These are phyloP conservation scores for Aphidoletes aphidimyza DNA, from an alignment of 2,888 invertebrate species.

Conservation along the genomic window DNA sequence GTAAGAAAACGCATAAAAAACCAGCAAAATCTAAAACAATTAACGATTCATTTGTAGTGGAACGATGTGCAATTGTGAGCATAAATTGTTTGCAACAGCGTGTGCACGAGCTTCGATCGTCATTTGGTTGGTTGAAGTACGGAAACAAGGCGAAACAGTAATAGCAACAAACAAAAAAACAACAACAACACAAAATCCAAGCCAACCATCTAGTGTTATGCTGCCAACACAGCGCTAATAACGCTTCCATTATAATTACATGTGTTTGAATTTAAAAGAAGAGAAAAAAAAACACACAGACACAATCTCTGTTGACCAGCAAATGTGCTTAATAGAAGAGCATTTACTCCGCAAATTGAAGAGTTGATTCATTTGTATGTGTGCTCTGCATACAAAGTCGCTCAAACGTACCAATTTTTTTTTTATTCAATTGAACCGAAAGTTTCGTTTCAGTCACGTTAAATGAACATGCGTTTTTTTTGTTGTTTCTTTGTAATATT, in stretches of 20 bases:
- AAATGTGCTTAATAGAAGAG: constrained; percentile 10
- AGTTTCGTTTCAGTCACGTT: neutral
- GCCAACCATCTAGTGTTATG: neutral
- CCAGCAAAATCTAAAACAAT: constrained; percentile 40
- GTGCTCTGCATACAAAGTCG: neutral
- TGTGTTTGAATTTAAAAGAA: constrained; percentile 15
- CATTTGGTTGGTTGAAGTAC: neutral
- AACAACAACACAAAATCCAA: no score
- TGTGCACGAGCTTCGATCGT: constrained; percentile 17
- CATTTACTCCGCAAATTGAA: no score
- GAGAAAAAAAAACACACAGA: no score
- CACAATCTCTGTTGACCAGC: constrained; percentile 29
- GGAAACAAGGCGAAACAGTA: no score
- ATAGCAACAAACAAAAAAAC: no score
- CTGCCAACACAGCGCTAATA: constrained; percentile 12
- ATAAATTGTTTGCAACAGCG: neutral
- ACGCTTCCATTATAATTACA: constrained; percentile 44
- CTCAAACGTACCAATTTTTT: neutral
- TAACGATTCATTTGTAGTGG: constrained; percentile 47
- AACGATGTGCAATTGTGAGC: constrained; percentile 27
- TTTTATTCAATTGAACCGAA: neutral
- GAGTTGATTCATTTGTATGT: no score
- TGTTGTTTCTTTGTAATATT: no score
- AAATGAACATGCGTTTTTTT: no score
- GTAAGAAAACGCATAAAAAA: constrained; percentile 18